Evolutionary conservation across 2,797 vertebrate species (phyloP).

Genomic region (Clarias laeviceps): DNA sequence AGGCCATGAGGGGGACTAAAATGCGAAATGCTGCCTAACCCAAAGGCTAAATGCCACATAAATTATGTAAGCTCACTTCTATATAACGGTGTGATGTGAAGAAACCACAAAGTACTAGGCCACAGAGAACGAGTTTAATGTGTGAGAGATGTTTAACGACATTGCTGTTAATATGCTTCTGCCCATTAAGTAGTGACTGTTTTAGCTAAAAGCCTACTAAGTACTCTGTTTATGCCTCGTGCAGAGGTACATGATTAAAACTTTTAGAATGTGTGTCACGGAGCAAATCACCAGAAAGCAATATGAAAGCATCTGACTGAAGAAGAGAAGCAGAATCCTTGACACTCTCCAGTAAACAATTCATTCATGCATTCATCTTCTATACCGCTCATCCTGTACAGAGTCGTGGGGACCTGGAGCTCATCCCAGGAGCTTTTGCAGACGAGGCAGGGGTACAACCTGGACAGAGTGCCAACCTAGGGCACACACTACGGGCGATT

Average conservation of each 20-base stretch:
- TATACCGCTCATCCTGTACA: too few species aligned
- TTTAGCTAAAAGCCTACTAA: too few species aligned
- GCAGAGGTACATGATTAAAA: not conserved
- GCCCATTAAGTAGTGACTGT: too few species aligned
- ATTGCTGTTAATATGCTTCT: too few species aligned
- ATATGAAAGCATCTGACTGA: not conserved
- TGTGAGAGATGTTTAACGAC: conserved; percentile 46
- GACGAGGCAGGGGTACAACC: too few species aligned
- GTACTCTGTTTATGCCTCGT: not conserved
- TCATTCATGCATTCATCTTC: too few species aligned
- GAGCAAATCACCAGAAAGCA: not conserved
- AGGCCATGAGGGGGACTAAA: conserved; percentile 26
- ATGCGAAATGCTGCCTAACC: conserved; percentile 46
- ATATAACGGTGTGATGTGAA: conserved; percentile 38
- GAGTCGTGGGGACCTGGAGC: too few species aligned
- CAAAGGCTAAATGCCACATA: conserved; percentile 48
- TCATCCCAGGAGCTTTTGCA: too few species aligned
- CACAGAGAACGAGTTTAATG: conserved; percentile 44
- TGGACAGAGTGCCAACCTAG: too few species aligned
- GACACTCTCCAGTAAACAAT: not conserved
- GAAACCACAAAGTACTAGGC: conserved; percentile 49
- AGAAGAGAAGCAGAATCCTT: not conserved
- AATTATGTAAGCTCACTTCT: conserved; percentile 51
- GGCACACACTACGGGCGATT: too few species aligned
- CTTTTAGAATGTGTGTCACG: not conserved